Percentiles rank a stretch among this genome's conserved stretches.
Conservation (phyloP, 2,113 vertebrate genomes). For the Siniperca knerii region DNA sequence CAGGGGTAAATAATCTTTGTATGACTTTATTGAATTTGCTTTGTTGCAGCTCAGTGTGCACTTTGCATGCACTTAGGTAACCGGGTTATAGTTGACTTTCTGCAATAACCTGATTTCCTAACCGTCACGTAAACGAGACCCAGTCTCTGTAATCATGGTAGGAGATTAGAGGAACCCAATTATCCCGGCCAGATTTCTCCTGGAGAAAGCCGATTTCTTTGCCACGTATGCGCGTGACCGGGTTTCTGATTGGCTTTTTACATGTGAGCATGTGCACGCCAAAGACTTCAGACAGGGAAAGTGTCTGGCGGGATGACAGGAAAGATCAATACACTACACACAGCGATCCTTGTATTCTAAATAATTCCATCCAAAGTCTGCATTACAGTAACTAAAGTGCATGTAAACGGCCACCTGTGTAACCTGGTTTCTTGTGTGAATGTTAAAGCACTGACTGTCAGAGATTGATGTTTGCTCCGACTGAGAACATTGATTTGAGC, state of each 20-base stretch:
- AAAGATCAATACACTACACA: conserved; percentile 9
- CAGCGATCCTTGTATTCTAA: background rate
- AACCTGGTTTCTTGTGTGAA: background rate
- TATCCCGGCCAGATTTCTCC: conserved; percentile 1
- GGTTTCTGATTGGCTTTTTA: conserved; percentile 15
- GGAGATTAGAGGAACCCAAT: conserved; percentile 1
- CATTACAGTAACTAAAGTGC: too few relatives aligned
- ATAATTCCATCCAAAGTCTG: background rate
- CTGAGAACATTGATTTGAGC: background rate
- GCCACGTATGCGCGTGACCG: background rate
- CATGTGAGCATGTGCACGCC: background rate
- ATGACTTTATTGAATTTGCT: background rate
- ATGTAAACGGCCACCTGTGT: too few relatives aligned
- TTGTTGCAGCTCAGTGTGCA: background rate
- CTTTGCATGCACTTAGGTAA: background rate
- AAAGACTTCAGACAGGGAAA: background rate
- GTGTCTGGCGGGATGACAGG: background rate
- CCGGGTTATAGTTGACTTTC: background rate
- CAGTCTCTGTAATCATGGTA: background rate
- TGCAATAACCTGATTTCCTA: background rate
- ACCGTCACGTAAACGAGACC: background rate
- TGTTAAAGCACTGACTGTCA: background rate
- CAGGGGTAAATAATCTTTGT: background rate
- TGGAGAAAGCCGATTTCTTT: background rate
- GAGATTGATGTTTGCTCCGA: too few relatives aligned